Evolutionary conservation across 2,888 invertebrate species (phyloP), one percentile per base, ranked within the genome.

Genomic region (Acronicta psi): DNA sequence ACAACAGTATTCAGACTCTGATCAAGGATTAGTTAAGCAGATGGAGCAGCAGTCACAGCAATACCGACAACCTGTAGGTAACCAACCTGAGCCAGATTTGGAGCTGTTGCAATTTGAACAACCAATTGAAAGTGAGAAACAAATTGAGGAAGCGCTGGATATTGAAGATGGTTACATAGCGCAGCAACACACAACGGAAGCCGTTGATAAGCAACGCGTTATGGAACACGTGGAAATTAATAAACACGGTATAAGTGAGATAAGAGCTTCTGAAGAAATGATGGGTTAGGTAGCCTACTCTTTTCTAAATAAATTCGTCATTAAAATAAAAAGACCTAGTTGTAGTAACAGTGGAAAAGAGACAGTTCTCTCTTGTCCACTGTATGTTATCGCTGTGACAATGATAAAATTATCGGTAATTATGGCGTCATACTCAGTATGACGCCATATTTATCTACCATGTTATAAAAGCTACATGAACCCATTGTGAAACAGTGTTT

Each of bases 1-100:
- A 61, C 83, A 91, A 59, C 91, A 92, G 69, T 90, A 91, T 68
- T 56, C 63, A 6, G 55, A 29, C 13, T 68, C 61, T 62, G 61
- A 42, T 17, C 60, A 81, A 44, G 60, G 44, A 45, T 73, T 25
- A 62, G 79, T 70, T 16, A 68, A 70, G 46, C 62, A 69, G 25
- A 55, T 71, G 11, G 57, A 71, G 9, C 57, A 68, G 20, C 59
- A 67, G n/a, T 49, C 42, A 34, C 61, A 76, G 47, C 51, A 61
- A 54, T 61, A 63, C 7, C 54, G 60, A 46, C 45, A 53, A 18
- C 37, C 50, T 44, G 56, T 37, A 25, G 37, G 17, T 18, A 36
- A 69, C 3, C 41, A 56, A 36, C 18, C 43, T 11, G 53, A 70
- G 6, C 56, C 59, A 42, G 61, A 68, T 13, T 60, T 65, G 16